Percentiles rank a stretch among this genome's conserved stretches.
phyloP scores from a whole-genome alignment of 2,113 vertebrate species.

The Piliocolobus tephrosceles region DNA sequence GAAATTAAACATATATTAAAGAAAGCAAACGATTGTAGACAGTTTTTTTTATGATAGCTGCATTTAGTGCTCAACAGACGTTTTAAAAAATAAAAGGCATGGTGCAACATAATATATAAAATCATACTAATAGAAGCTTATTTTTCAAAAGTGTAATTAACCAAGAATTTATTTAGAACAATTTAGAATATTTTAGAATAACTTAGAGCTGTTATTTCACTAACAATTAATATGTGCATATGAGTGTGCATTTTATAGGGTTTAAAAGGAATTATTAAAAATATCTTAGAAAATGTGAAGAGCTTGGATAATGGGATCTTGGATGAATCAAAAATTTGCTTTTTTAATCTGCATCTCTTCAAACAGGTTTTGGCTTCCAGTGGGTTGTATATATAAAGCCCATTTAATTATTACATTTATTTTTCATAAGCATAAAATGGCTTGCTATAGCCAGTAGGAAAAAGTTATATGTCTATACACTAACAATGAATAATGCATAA shows the following conservation, averaged over 20 bases:
- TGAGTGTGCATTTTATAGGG: not conserved
- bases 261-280: not conserved
- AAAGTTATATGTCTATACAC: not conserved
- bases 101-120: not conserved
- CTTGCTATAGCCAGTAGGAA: not conserved
- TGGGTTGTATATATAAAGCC: not conserved
- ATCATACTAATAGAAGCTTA: not conserved
- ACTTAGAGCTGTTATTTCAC: not conserved
- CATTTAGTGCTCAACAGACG: not conserved
- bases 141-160: not conserved
- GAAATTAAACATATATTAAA: constrained; percentile 52
- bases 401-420: not conserved
- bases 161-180: not conserved
- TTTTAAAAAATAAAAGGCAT: not conserved
- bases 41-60: constrained; percentile 24
- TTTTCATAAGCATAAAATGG: not conserved
- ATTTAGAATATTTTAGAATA: not conserved
- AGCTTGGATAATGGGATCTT: not conserved
- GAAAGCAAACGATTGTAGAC: constrained; percentile 35
- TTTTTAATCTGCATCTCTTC: not conserved
- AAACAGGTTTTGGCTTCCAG: not conserved
- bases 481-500: not conserved
- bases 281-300: not conserved
- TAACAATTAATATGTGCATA: not conserved
- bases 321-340: not conserved